These are phyloP conservation scores for Mantis religiosa DNA, from an alignment of 2,888 invertebrate species.

Conservation along the genomic window DNA sequence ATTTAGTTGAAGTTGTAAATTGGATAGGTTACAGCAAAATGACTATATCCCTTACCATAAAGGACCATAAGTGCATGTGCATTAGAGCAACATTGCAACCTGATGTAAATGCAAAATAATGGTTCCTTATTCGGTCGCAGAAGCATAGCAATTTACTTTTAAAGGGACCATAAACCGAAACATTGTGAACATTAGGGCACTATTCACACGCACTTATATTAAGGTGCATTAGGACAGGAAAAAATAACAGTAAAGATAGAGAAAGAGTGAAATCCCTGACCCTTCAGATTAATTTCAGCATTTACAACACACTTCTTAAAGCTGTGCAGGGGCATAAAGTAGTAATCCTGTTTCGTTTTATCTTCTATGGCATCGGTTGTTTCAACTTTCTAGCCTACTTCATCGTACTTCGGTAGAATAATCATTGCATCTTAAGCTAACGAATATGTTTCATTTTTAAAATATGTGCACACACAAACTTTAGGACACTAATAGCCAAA, in stretches of 20 bases:
- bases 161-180: background rate
- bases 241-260: background rate
- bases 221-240: background rate
- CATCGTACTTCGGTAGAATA: background rate
- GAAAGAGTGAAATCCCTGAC: background rate
- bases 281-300: background rate
- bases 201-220: background rate
- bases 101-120: background rate
- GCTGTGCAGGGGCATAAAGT: background rate
- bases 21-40: no score
- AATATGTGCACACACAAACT: no score
- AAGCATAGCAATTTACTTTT: background rate
- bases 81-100: background rate
- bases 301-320: background rate
- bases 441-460: no score
- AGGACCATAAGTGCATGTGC: background rate
- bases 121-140: background rate
- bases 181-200: background rate
- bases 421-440: no score
- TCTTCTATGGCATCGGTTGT: background rate
- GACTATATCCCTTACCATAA: no score
- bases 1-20: no score
- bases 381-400: background rate
- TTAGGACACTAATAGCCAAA: no score
- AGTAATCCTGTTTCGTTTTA: background rate